Base-by-base conservation (phyloP, 2,113 vertebrate species). In the Himantopus leucocephalus region DNA sequence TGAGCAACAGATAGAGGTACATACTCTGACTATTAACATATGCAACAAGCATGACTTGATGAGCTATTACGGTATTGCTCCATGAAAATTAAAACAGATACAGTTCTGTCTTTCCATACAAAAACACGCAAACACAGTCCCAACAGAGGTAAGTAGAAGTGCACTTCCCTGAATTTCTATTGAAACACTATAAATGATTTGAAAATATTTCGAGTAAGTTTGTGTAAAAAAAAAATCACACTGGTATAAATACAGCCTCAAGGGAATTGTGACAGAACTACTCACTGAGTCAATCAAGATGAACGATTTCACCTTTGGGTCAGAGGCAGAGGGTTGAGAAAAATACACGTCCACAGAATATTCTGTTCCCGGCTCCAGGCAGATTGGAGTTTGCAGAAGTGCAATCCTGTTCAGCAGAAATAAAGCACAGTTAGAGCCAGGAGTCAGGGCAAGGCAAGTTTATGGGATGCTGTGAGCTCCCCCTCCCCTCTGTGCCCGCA, bases 221-320 rank as follows among this genome's bases (percentile, higher is more conserved):
- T 62, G 12, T 53, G 22, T 64, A 20, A 73, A 93, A 71, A 63
- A 62, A n/a, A 22, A 47, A 14, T 9, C 18, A 64, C n/a, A 41
- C 11, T 43, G 17, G 27, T 79, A 53, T 58, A 94, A 92, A 76
- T 39, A 85, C 22, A 92, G 10, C 12, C 71, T 84, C 45, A 93
- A 93, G 56, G 24, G 60, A 87, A 60, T 75, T 35, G 59, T 73
- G 83, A 80, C 5, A 72, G 43, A 59, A 34, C 64, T 91, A 96
- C 98, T 99, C 97, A 99, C 99, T 62, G 99, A 99, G 95, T 99
- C 99, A 58, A 99, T 97, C 83, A 99, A 97, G 96, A 99, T 98
- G 95, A 98, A 97, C 3, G 97, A 95, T 84, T 92, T 97, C 45
- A 62, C 34, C 4, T 86, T 88, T 59, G 85, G 56, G 35, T 97